Evolutionary conservation across 2,113 vertebrate species (phyloP).

Genomic region (Elephantulus edwardii): DNA sequence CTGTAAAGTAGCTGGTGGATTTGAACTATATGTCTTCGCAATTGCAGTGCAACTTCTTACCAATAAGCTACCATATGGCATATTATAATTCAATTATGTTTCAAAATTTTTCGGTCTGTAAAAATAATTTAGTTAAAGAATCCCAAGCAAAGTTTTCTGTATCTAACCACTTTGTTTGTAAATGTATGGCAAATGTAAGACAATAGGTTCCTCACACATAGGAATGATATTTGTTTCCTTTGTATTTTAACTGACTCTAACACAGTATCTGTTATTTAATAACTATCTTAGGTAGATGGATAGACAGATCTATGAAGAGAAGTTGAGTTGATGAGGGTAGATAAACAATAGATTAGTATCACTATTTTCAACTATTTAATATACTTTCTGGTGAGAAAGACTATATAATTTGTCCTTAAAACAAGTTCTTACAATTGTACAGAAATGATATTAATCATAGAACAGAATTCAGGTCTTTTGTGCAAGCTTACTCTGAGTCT

Average conservation of each 20-base stretch:
- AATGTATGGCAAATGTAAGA: neutral
- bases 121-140: neutral
- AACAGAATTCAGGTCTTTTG: too few relatives aligned
- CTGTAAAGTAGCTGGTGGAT: too few relatives aligned
- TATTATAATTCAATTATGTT: neutral
- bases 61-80: too few relatives aligned
- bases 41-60: too few relatives aligned
- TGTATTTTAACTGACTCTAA: neutral
- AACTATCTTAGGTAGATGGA: neutral
- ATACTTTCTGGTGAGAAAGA: neutral
- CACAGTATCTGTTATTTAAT: neutral
- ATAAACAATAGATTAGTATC: neutral
- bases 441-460: too few relatives aligned
- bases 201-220: neutral
- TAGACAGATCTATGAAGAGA: neutral
- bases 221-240: neutral
- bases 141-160: neutral
- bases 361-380: neutral
- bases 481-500: too few relatives aligned
- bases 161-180: neutral
- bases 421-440: too few relatives aligned
- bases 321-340: neutral
- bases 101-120: neutral
- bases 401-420: conserved; percentile 7
- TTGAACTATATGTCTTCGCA: too few relatives aligned